These are phyloP conservation scores for Peromyscus californicus DNA, from an alignment of 2,113 vertebrate genomes.

Conservation along the genomic window DNA sequence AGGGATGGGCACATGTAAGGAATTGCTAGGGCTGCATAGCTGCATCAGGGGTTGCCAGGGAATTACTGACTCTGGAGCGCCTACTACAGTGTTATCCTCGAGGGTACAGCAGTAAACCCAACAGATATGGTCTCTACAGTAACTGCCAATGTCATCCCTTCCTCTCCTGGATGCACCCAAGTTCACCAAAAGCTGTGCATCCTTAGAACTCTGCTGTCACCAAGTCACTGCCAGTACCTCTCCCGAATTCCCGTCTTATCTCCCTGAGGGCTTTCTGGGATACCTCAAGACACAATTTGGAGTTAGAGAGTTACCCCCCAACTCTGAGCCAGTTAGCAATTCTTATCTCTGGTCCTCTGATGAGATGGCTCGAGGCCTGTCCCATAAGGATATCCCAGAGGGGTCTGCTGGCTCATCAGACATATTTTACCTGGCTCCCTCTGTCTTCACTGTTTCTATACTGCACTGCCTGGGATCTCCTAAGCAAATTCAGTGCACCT, in stretches of 20 bases:
- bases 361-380: background rate
- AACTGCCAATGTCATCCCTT: background rate
- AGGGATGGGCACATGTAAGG: background rate
- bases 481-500: background rate
- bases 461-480: background rate
- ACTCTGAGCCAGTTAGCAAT: background rate
- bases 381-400: background rate
- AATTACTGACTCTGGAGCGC: background rate
- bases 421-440: background rate
- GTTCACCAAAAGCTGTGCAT: background rate
- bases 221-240: background rate
- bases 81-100: background rate
- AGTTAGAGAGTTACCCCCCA: background rate
- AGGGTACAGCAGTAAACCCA: background rate
- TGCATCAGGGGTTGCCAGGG: background rate
- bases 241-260: background rate
- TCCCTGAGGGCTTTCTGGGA: background rate
- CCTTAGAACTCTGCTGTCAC: background rate
- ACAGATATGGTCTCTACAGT: background rate
- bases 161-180: background rate
- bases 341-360: background rate
- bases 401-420: background rate
- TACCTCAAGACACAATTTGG: background rate
- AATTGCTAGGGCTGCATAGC: background rate
- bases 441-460: background rate